Conservation (phyloP, 2,113 vertebrate genomes). For the Loxodonta africana region DNA sequence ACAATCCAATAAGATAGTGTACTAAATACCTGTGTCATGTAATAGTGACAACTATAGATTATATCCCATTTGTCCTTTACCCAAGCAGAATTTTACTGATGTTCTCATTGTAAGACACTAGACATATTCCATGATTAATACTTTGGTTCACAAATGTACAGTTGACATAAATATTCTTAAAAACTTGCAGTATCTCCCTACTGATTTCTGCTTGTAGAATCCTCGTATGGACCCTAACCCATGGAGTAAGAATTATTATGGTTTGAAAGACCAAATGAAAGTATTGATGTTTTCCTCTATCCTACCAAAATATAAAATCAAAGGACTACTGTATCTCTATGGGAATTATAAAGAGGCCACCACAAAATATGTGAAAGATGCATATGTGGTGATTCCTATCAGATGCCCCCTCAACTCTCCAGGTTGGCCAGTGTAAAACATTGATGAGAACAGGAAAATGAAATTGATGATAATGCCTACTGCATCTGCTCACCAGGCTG, state of each 20-base stretch:
- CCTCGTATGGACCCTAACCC: not conserved
- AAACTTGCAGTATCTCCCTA: not conserved
- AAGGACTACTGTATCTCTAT: not conserved
- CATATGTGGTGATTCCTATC: not conserved
- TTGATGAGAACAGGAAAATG: not conserved
- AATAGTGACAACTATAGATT: not conserved
- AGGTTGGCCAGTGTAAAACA: not conserved
- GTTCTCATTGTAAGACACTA: not conserved
- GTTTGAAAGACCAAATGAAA: not conserved
- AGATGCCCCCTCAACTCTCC: not conserved
- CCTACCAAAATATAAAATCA: not conserved
- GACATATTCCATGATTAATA: not conserved
- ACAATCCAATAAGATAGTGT: not conserved
- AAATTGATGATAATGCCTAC: not conserved
- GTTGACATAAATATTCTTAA: constrained; percentile 6
- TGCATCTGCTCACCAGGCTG: not conserved
- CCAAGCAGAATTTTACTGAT: not conserved
- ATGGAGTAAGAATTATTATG: not conserved
- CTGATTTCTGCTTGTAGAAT: constrained; percentile 2
- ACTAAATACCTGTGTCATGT: not conserved
- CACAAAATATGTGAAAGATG: not conserved
- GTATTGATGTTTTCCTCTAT: not conserved
- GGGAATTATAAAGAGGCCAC: not conserved
- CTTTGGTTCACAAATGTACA: not conserved
- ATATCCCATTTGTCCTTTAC: constrained; percentile 1